These are phyloP conservation scores for Tetropium fuscum DNA, from an alignment of 2,888 invertebrate species.

Conservation along the genomic window DNA sequence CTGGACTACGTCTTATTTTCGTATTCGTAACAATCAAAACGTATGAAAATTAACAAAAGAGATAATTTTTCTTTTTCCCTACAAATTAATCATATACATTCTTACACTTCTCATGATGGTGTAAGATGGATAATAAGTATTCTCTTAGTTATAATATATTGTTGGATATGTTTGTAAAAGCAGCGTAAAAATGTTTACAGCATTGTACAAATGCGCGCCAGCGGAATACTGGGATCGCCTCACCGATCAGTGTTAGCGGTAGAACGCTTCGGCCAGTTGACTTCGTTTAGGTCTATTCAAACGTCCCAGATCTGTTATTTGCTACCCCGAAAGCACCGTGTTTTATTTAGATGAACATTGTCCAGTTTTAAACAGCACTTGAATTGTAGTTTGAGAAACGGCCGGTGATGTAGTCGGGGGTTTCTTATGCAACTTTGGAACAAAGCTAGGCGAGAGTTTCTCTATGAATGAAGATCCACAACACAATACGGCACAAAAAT, in stretches of 20 bases:
- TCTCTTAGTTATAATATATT: too few relatives aligned
- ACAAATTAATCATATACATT: too few relatives aligned
- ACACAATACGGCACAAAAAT: too few relatives aligned
- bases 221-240: constrained; percentile 22
- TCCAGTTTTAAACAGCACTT: constrained; percentile 1
- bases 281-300: constrained; percentile 22
- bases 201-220: neutral
- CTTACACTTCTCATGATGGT: too few relatives aligned
- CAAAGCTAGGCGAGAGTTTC: neutral
- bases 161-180: too few relatives aligned
- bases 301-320: constrained; percentile 15
- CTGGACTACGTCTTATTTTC: too few relatives aligned
- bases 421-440: neutral
- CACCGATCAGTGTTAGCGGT: constrained; percentile 30
- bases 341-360: constrained; percentile 3
- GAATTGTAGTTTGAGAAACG: neutral
- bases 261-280: constrained; percentile 18
- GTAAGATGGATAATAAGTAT: too few relatives aligned
- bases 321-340: neutral
- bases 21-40: too few relatives aligned
- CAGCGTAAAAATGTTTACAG: too few relatives aligned
- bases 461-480: neutral
- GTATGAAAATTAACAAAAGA: too few relatives aligned
- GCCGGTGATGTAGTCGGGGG: neutral
- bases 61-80: too few relatives aligned